Base-by-base conservation (phyloP, 2,888 invertebrate genomes). In the Stenoptilia bipunctidactyla region DNA sequence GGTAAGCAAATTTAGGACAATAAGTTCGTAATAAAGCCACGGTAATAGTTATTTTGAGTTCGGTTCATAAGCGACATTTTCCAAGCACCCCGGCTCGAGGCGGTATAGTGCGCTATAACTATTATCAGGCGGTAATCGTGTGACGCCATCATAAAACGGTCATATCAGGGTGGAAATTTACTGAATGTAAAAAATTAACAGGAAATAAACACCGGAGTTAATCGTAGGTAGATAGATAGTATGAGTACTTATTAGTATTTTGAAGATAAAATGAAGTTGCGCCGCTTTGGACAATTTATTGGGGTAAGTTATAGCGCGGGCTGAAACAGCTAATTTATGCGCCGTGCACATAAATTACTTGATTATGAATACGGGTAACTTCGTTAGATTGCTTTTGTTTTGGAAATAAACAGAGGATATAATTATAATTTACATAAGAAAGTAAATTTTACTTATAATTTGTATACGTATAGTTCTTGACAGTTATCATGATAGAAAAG, bases 281-380 rank as follows among this genome's bases (percentile, higher is more conserved):
- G 75, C 74, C 79, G 79, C 77, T 80, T 79, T 75, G 67, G 82
- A 76, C 77, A 79, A 82, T 80, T 83, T 80, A 82, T 82, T 74
- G 79, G 79, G 77, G 83, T 82, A 82, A 83, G 83, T 83, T 77
- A 83, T 82, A 79, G 75, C 76, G 76, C 76, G 71, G 77, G 70
- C 74, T 72, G 66, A 69, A 63, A 74, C 72, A 72, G 74, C 80
- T 80, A 83, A 83, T 82, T 83, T 83, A 83, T 83, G 79, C 83
- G 76, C 79, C 82, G 80, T 82, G 79, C 83, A 83, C 83, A 83
- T 83, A 82, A 83, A 83, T 83, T 82, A 83, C 80, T 82, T 80
- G 80, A 83, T 83, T 83, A 83, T 83, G 83, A 83, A 82, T 83
- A 79, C 79, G 73, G 79, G 72, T 77, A 75, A 30, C 30, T 30